Evolutionary conservation across 2,113 vertebrate species (phyloP).

Genomic region (Corydoras maculifer): DNA sequence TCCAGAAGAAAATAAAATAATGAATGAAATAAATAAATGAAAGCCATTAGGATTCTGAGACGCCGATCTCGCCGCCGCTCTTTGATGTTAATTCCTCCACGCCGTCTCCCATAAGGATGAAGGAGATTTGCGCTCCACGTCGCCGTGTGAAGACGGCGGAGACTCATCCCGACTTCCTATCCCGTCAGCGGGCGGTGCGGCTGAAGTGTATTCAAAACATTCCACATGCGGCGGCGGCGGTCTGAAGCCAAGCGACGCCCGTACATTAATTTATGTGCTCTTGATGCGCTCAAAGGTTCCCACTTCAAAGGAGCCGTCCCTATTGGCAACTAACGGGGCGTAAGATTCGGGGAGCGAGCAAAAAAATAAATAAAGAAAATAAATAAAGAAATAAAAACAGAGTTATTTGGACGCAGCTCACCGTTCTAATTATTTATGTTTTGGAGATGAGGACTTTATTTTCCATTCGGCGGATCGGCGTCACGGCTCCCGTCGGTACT

Average conservation of each 20-base stretch:
- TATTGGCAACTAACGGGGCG: conserved; percentile 16
- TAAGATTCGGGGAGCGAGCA: neutral
- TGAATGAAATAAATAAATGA: neutral
- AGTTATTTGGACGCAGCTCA: too few relatives aligned
- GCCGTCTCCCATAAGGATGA: conserved; percentile 9
- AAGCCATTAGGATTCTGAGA: neutral
- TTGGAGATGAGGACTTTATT: neutral
- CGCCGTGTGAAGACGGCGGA: conserved; percentile 7
- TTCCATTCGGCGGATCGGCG: too few relatives aligned
- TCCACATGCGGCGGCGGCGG: neutral
- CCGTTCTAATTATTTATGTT: conserved; percentile 4
- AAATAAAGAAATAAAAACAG: too few relatives aligned
- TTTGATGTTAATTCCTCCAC: conserved; percentile 14
- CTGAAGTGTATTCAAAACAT: conserved; percentile 8
- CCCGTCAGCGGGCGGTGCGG: neutral
- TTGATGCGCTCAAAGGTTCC: conserved; percentile 15
- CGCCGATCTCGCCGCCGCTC: neutral
- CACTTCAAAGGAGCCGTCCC: conserved; percentile 23
- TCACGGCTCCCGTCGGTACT: too few relatives aligned
- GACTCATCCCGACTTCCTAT: neutral
- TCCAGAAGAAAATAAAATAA: neutral
- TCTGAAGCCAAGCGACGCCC: conserved; percentile 13
- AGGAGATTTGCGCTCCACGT: conserved; percentile 20
- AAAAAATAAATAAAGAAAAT: too few relatives aligned
- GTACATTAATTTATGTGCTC: conserved; percentile 9